phyloP scores from a whole-genome alignment of 1,140 invertebrate species.

The Dendrolimus kikuchii region DNA sequence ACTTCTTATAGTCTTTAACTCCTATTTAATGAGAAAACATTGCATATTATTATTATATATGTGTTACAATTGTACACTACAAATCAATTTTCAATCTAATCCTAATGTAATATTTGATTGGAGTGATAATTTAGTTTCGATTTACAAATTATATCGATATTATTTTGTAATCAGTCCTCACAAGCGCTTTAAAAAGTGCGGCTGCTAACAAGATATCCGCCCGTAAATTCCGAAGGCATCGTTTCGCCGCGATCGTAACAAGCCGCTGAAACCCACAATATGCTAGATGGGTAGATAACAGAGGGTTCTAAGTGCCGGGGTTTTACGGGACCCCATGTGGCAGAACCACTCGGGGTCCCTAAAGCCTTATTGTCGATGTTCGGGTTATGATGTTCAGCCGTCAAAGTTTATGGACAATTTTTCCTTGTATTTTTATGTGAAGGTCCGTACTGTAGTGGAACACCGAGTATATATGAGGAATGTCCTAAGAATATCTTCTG shows the following conservation, averaged over 20 bases:
- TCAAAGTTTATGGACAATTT: slow-evolving; percentile 9
- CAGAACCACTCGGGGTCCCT: slow-evolving; percentile 5
- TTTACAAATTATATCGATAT: too few species aligned
- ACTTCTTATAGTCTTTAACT: too few species aligned
- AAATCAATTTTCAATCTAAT: too few species aligned
- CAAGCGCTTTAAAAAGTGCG: neutral
- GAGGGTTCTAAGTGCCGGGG: slow-evolving; percentile 41
- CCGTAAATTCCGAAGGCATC: slow-evolving; percentile 26
- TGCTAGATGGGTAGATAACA: slow-evolving; percentile 63
- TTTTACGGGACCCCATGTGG: slow-evolving; percentile 36
- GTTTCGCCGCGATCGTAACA: slow-evolving; percentile 38
- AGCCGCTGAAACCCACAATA: slow-evolving; percentile 62
- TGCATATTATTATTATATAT: too few species aligned
- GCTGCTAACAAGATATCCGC: slow-evolving; percentile 9
- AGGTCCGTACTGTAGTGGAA: neutral
- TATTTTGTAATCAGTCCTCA: too few species aligned
- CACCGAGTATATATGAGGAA: too few species aligned
- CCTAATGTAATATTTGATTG: too few species aligned
- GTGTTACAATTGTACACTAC: too few species aligned
- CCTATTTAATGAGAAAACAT: too few species aligned
- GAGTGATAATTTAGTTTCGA: too few species aligned
- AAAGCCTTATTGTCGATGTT: slow-evolving; percentile 19
- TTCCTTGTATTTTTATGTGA: neutral
- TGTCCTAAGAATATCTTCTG: too few species aligned
- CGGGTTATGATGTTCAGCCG: slow-evolving; percentile 13